Base-by-base conservation (phyloP, 2,797 vertebrate genomes). In the Phrynocephalus vlangalii region DNA sequence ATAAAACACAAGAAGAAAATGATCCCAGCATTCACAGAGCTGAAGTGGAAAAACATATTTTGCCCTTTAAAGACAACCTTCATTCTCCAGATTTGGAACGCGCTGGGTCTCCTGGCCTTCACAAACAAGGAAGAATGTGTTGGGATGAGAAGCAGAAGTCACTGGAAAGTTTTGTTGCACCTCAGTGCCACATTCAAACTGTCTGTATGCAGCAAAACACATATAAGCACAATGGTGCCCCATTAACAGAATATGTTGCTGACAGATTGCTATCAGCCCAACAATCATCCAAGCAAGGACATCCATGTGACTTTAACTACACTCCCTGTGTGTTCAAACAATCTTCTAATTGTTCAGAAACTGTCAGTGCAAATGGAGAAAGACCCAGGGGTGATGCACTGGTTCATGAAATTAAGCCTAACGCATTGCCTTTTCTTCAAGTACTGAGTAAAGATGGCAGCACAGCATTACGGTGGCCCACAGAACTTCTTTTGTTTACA, bases 371-470 rank as follows among this genome's bases (percentile, higher is more conserved):
- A 83, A 94, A 87, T 70, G 22, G 10, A 11, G 90, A 91, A 88
- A 91, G 26, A 0, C 24, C 90, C 77, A 60, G 81, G 76, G 91
- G 83, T 84, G 92, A 96, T 56, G 56, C 77, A 1, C 26, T 82
- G 68, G 72, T 93, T 84, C 92, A 89, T 84, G 91, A 93, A 70
- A 70, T 89, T 50, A 94, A 95, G 30, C 80, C 95, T n/a, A 96
- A 95, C 81, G 3, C 93, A 26, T 28, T 95, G 88, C 96, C 97
- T 86, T 98, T 97, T 85, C 91, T 98, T 83, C 97, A 95, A 4
- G 98, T 99, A 78, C 89, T 97, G 68, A 97, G 97, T 78, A 99
- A 97, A 95, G 98, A 99, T 79, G 98, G 98, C 82, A 96, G 95
- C 22, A 97, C 97, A 18, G 95, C 91, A 87, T 95, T 99, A 79